A percentile compares a stretch with the other conserved stretches of the same genome.
Evolutionary conservation across 2,113 vertebrate genomes (phyloP).

Genomic region (Heterotilapia buettikoferi): DNA sequence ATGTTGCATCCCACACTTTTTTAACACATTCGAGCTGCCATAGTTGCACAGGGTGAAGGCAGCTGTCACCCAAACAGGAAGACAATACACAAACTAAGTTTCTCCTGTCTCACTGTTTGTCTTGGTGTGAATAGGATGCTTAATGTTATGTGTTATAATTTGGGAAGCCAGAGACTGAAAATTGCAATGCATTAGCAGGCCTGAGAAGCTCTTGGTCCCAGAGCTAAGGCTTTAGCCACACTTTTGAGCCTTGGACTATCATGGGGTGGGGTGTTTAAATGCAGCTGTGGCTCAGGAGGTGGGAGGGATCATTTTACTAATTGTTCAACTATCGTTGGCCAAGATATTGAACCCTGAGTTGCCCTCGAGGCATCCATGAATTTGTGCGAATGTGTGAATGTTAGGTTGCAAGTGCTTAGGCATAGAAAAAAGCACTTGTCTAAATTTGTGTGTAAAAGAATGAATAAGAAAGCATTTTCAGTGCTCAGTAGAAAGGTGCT

Average conservation of each 20-base stretch:
- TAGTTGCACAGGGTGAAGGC: neutral
- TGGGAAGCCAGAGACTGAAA: neutral
- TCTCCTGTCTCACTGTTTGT: neutral
- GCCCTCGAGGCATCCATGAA: accelerated
- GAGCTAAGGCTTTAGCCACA: neutral
- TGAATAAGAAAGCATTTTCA: neutral
- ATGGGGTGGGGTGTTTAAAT: neutral
- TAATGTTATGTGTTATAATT: neutral
- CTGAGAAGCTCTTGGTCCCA: neutral
- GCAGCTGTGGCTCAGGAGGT: neutral
- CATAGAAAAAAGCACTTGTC: neutral
- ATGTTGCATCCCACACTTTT: neutral
- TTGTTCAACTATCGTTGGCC: neutral
- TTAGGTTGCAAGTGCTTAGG: neutral
- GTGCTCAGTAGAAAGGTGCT: neutral
- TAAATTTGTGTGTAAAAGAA: neutral
- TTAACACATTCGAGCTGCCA: neutral
- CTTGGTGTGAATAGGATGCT: neutral
- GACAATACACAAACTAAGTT: neutral
- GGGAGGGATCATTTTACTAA: neutral
- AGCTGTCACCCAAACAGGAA: neutral
- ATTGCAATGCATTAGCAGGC: neutral
- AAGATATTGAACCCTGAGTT: neutral
- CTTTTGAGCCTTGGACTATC: neutral
- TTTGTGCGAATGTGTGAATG: neutral